phyloP scores from a whole-genome alignment of 1,140 invertebrate genomes.

The Chrysopa pallens region DNA sequence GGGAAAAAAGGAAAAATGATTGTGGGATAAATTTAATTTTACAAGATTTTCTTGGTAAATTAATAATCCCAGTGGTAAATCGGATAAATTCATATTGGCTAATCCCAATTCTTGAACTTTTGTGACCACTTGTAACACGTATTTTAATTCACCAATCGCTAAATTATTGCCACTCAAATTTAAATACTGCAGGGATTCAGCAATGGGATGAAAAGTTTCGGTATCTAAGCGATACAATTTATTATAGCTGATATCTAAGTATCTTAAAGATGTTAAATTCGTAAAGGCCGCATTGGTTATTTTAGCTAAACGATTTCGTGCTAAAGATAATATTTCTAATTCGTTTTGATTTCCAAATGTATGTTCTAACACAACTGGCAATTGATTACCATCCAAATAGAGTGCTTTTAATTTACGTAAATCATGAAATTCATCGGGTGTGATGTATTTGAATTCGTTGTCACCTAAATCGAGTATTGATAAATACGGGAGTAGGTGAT shows the following conservation, averaged over 20 bases:
- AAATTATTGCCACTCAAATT: conserved; percentile 46
- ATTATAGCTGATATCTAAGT: conserved; percentile 55
- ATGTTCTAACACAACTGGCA: conserved; percentile 52
- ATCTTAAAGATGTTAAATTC: conserved; percentile 41
- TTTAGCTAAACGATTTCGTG: conserved; percentile 52
- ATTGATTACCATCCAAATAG: conserved; percentile 53
- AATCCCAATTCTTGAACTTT: conserved; percentile 35
- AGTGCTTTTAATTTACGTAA: conserved; percentile 46
- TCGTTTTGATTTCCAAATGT: conserved; percentile 47
- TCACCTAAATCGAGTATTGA: conserved; percentile 54
- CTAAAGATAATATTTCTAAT: conserved; percentile 35
- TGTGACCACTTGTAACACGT: conserved; percentile 31
- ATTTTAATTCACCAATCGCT: conserved; percentile 23
- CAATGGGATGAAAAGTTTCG: conserved; percentile 34
- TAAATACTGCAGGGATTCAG: conserved; percentile 37
- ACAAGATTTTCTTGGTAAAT: conserved; percentile 28
- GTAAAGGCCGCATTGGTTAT: conserved; percentile 47
- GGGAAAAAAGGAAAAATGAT: conserved; percentile 33
- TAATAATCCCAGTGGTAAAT: conserved; percentile 31
- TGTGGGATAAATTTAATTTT: conserved; percentile 34
- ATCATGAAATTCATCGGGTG: conserved; percentile 51
- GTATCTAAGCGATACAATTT: conserved; percentile 45
- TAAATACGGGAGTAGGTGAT: conserved; percentile 47
- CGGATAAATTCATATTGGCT: conserved; percentile 34
- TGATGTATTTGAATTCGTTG: conserved; percentile 59